A percentile compares a stretch with the other conserved stretches of the same genome.
Conservation (phyloP, 2,888 invertebrate species). For the Zelleria hepariella region DNA sequence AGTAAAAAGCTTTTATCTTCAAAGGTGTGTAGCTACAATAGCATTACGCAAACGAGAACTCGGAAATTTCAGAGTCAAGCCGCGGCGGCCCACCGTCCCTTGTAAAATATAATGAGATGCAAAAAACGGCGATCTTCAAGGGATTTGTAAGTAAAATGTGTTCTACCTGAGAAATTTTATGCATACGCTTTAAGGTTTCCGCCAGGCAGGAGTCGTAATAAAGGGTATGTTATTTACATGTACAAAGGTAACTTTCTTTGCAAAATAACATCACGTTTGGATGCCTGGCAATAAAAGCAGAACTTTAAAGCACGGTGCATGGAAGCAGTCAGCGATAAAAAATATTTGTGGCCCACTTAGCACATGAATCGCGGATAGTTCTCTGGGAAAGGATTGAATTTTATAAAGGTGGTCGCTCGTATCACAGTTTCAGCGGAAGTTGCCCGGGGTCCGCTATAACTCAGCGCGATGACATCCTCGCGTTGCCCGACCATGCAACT, state of each 20-base stretch:
- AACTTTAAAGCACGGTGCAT: not conserved
- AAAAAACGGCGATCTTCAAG: constrained; percentile 30
- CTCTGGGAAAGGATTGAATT: constrained; percentile 14
- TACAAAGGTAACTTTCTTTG: not conserved
- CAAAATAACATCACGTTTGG: not conserved
- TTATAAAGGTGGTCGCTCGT: constrained; percentile 20
- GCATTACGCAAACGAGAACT: constrained; percentile 47
- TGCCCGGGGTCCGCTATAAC: constrained; percentile 44
- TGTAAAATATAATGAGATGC: constrained; percentile 44
- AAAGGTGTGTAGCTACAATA: constrained; percentile 51
- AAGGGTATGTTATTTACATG: too few relatives aligned
- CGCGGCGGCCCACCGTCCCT: constrained; percentile 25
- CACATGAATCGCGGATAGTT: not conserved
- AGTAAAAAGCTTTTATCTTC: constrained; percentile 37
- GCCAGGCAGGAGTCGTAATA: not conserved
- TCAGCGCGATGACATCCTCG: constrained; percentile 33
- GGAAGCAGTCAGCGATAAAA: not conserved
- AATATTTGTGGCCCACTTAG: constrained; percentile 5
- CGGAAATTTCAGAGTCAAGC: constrained; percentile 33
- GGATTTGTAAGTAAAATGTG: constrained; percentile 32
- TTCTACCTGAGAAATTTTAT: constrained; percentile 9
- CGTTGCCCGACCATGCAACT: not conserved
- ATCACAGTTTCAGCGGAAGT: constrained; percentile 36
- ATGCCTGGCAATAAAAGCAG: not conserved
- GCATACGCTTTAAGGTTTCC: not conserved